phyloP scores from a whole-genome alignment of 2,888 invertebrate genomes.

The Gonocerus acuteangulatus region DNA sequence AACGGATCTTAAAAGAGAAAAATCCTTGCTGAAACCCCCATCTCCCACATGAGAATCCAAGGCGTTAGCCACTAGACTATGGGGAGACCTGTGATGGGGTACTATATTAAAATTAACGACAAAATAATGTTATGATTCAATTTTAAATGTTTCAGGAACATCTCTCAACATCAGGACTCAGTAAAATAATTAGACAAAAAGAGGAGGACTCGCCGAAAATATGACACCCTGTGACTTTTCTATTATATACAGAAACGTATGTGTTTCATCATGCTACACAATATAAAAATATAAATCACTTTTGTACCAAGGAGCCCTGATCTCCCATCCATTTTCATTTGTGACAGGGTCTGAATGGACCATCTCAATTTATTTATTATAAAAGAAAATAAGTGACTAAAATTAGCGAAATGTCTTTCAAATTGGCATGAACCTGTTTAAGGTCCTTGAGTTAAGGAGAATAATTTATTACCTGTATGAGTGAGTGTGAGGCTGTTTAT shows the following conservation, averaged over 20 bases:
- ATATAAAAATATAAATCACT: slow-evolving; percentile 1
- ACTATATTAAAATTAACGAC: too few species aligned
- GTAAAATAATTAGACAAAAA: not conserved
- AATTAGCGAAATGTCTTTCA: slow-evolving; percentile 3
- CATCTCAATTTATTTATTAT: slow-evolving; percentile 15
- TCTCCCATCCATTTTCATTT: slow-evolving; percentile 4
- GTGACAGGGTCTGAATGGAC: slow-evolving; percentile 24
- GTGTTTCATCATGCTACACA: not conserved
- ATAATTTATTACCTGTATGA: slow-evolving; percentile 17
- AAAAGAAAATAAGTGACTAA: slow-evolving; percentile 1
- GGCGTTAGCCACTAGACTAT: too few species aligned
- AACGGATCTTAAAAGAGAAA: too few species aligned
- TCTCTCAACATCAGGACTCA: not conserved
- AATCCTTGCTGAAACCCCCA: too few species aligned
- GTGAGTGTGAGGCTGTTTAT: slow-evolving; percentile 21
- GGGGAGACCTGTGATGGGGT: too few species aligned
- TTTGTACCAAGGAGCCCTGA: slow-evolving; percentile 13
- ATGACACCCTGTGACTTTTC: not conserved
- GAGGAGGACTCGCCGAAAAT: slow-evolving; percentile 14
- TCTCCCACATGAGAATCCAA: too few species aligned
- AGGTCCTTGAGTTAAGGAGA: slow-evolving; percentile 8
- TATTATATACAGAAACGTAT: not conserved
- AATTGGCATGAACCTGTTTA: not conserved
- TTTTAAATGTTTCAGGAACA: slow-evolving; percentile 5
- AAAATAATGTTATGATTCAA: too few species aligned